phyloP scores from a whole-genome alignment of 2,113 vertebrate species.

The Colaptes auratus region DNA sequence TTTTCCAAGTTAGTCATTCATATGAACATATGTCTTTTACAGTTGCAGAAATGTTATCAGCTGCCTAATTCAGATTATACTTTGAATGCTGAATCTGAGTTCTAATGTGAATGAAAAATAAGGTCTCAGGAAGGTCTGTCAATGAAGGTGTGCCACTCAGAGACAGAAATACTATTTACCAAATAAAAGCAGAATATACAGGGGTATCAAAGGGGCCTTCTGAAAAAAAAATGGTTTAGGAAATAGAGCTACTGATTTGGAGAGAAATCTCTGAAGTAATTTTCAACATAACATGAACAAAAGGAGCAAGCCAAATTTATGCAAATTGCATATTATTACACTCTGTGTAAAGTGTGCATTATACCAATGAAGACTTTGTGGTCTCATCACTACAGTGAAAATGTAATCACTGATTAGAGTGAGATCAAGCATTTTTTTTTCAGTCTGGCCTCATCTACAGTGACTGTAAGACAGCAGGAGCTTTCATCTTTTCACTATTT shows the following conservation, averaged over 20 bases:
- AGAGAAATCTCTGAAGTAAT: neutral
- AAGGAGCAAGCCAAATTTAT: neutral
- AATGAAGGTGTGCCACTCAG: neutral
- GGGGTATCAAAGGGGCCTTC: rapidly evolving
- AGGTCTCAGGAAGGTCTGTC: neutral
- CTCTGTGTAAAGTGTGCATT: neutral
- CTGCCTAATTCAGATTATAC: neutral
- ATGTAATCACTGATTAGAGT: neutral
- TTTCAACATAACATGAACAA: neutral
- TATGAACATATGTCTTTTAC: neutral
- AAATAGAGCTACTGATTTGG: neutral
- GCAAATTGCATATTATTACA: neutral
- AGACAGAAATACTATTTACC: neutral
- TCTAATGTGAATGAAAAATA: neutral
- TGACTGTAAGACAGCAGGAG: neutral
- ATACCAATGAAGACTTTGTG: neutral
- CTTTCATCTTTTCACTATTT: neutral
- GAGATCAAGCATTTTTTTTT: neutral
- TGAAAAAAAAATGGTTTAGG: neutral
- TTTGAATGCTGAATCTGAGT: neutral
- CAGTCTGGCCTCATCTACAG: neutral
- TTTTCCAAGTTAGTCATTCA: neutral
- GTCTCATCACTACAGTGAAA: neutral
- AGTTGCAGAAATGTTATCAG: neutral
- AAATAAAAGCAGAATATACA: neutral